phyloP scores from a whole-genome alignment of 2,797 vertebrate genomes.

The Sebastes diploproa region DNA sequence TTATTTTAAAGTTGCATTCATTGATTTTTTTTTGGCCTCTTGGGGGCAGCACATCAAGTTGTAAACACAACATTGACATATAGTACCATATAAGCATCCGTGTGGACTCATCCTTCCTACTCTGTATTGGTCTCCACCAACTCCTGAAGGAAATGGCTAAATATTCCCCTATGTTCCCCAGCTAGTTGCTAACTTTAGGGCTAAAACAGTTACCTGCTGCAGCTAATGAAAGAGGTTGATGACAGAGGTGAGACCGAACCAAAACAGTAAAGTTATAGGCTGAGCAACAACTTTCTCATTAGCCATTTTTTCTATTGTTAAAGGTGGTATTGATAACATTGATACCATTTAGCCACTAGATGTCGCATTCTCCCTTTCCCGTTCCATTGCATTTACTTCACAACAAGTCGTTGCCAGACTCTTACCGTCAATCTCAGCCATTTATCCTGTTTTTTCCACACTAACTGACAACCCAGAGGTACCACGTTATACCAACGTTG shows the following conservation, averaged over 20 bases:
- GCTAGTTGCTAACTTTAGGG: background rate
- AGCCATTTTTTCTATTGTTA: background rate
- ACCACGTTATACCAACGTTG: no score
- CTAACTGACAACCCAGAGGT: no score
- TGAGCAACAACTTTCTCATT: background rate
- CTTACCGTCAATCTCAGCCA: no score
- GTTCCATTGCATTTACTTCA: no score
- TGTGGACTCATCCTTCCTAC: background rate
- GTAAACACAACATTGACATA: background rate
- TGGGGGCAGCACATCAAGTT: background rate
- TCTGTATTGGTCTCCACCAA: background rate
- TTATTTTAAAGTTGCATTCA: background rate
- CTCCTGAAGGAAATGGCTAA: background rate
- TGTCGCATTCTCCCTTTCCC: no score
- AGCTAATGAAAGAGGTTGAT: background rate
- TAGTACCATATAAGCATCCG: background rate
- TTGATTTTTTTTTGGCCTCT: background rate
- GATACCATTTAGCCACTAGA: no score
- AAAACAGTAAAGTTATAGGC: no score
- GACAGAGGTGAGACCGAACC: no score
- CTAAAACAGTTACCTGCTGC: background rate
- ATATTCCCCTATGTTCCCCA: no score
- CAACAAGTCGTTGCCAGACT: no score
- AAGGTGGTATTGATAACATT: no score
- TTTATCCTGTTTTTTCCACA: no score